Evolutionary conservation across 2,888 invertebrate species (phyloP).

Genomic region (Leucophenga maculata): DNA sequence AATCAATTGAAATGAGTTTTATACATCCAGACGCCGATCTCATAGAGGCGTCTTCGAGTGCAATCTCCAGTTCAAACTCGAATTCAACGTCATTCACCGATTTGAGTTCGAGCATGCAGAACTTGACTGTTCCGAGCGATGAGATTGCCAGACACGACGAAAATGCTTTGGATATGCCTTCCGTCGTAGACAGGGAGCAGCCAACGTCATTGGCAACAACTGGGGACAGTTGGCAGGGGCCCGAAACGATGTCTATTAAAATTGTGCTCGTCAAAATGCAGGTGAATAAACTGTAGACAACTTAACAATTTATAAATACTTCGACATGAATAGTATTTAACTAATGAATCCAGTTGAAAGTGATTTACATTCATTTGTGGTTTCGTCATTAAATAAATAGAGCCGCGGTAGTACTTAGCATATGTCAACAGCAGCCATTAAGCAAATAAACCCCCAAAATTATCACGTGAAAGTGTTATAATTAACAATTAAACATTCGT

Average conservation of each 20-base stretch:
- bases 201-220: slow-evolving; percentile 18
- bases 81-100: too few relatives aligned
- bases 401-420: too few relatives aligned
- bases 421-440: too few relatives aligned
- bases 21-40: slow-evolving; percentile 53
- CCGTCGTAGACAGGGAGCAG: slow-evolving; percentile 16
- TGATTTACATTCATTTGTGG: too few relatives aligned
- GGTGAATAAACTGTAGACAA: slow-evolving; percentile 42
- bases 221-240: slow-evolving; percentile 9
- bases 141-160: neutral
- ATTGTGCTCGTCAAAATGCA: slow-evolving; percentile 58
- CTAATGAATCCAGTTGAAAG: too few relatives aligned
- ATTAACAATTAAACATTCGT: neutral
- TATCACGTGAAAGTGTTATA: neutral
- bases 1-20: slow-evolving; percentile 51
- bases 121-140: too few relatives aligned
- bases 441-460: neutral
- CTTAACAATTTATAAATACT: too few relatives aligned
- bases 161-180: neutral
- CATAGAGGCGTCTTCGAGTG: slow-evolving; percentile 30
- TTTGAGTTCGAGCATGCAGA: slow-evolving; percentile 1
- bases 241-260: slow-evolving; percentile 52
- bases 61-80: neutral
- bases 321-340: too few relatives aligned
- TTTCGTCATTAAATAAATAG: too few relatives aligned